Evolutionary conservation across 2,888 invertebrate species (phyloP), one percentile per base, ranked within the genome.

Genomic region (Strigamia maritima): DNA sequence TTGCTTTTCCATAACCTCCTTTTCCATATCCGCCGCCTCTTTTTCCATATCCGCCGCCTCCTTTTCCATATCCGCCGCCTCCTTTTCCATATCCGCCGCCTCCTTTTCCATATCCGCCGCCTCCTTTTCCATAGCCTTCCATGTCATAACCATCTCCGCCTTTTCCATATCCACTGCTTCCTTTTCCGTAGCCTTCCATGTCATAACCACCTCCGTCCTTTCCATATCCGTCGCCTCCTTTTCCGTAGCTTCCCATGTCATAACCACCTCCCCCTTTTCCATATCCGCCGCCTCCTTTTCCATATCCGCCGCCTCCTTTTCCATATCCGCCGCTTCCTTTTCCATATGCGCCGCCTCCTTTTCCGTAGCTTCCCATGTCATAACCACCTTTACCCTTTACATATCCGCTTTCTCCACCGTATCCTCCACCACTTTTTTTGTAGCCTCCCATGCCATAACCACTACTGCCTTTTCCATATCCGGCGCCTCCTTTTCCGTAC

Each of bases 1-100:
- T 35, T 31, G 31, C 35, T 28, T 19, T 35, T 22, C 75, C 75
- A 75, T 75, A 75, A 14, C 44, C 44, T 44, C 44, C 54, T 19
- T 19, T 49, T 54, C 54, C 54, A 19, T 76, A 76, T 76, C 76
- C 75, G 1, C 75, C 75, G 3, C 76, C 76, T 12, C 76, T 40
- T 19, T 26, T 26, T 22, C 75, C 75, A n/a, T 35, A 22, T 7
- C 75, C 31, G 26, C 75, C 31, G 2, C 28, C 19, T 76, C 49
- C 77, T 26, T 77, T 44, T 10, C 77, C 77, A 49, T 49, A 40
- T 76, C 76, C 76, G 6, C 76, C 76, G 14, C 38, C 77, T 6
- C 77, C 77, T 22, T n/a, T 14, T 19, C 77, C 77, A 1, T 26
- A 10, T 49, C 44, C 44, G 26, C 24, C 12, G 22, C 76, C 76